Conservation (phyloP, 2,888 invertebrate genomes). For the Papilio demoleus region DNA sequence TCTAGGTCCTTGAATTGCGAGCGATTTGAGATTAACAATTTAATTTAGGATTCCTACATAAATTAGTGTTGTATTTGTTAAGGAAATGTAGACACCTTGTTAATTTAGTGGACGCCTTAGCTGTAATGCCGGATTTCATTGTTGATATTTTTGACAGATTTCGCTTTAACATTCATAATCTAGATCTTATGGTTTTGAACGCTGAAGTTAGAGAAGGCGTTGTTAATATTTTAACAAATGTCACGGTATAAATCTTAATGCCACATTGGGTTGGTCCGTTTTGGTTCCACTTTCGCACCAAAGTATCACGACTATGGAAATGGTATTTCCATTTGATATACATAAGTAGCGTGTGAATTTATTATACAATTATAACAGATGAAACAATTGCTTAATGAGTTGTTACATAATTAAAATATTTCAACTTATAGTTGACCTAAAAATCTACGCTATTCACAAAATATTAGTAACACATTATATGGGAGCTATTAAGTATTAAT, state of each 20-base stretch:
- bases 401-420: too few species aligned
- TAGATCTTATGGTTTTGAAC: slow-evolving; percentile 13
- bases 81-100: slow-evolving; percentile 15
- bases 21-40: slow-evolving; percentile 17
- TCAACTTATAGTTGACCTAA: too few species aligned
- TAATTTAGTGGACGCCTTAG: slow-evolving; percentile 17
- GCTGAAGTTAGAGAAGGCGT: slow-evolving; percentile 59
- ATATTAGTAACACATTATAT: too few species aligned
- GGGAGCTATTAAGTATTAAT: too few species aligned
- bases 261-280: slow-evolving; percentile 61
- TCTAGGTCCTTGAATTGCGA: slow-evolving; percentile 55
- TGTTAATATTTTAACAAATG: slow-evolving; percentile 69
- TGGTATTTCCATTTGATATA: slow-evolving; percentile 39
- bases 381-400: too few species aligned
- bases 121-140: slow-evolving; percentile 48
- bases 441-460: too few species aligned
- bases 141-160: slow-evolving; percentile 22
- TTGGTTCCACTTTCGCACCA: slow-evolving; percentile 60
- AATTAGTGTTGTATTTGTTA: slow-evolving; percentile 10
- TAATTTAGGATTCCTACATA: slow-evolving; percentile 25
- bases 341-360: too few species aligned
- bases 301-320: slow-evolving; percentile 61
- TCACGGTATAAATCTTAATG: slow-evolving; percentile 71
- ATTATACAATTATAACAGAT: slow-evolving; percentile 50
- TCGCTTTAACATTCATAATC: slow-evolving; percentile 22